Base-by-base conservation (phyloP, 2,888 invertebrate species). In the Caenorhabditis macrosperma region DNA sequence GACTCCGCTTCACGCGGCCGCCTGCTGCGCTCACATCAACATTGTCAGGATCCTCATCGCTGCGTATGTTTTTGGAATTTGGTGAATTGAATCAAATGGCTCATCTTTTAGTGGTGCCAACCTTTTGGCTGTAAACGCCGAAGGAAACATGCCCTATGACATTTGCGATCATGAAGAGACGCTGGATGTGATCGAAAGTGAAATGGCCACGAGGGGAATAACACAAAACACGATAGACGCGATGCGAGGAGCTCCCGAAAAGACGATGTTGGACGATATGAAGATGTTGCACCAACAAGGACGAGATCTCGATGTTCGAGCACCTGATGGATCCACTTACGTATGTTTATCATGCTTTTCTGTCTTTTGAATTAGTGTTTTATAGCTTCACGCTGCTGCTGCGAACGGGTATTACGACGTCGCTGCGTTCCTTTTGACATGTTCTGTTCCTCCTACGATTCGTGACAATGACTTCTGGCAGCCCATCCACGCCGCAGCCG, bases 61-160 rank as follows among this genome's bases (percentile, higher is more conserved):
- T 84, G 94, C 93, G 93, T 93, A 90, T 91, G 92, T 89, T 26
- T 6, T 52, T 26, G 10, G 1, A 46, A 24, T 15, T 28, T n/a
- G n/a, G n/a, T n/a, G n/a, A n/a, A n/a, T n/a, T n/a, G n/a, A n/a
- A n/a, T n/a, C n/a, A 5, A 38, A 7, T 17, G 4, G 9, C 28
- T 5, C 6, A n/a, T 35, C 1, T 82, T 88, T 61, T 71, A 93
- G 95, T 88, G 96, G 95, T 85, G 98, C 98, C 48, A 96, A 98
- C 91, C 92, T 99, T 83, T 92, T 99, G 89, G 96, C 97, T 0
- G 97, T 99, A 17, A 99, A 99, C 91, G 97, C 97, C 6, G 99
- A 99, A 91, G 99, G 96, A 48, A 99, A 99, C 91, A 99, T 99
- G 99, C 98, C 99, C n/a, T 99, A 99, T 91, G 99, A 99, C 92